Evolutionary conservation across 2,797 vertebrate species (phyloP), one percentile per base, ranked within the genome.

Genomic region (Oceanodroma leucorhoa): DNA sequence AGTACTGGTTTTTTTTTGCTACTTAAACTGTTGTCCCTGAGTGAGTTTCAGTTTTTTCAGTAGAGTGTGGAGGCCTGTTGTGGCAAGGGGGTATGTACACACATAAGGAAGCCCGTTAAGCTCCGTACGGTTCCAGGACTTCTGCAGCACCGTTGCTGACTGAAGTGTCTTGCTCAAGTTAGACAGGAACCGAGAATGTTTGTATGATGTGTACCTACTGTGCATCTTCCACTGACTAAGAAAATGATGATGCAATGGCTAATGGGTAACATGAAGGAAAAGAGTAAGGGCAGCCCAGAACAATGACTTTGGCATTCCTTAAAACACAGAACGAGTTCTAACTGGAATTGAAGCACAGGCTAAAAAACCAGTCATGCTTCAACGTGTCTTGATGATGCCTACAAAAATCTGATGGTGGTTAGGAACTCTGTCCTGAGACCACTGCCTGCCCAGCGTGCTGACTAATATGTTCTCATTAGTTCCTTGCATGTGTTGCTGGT

Each of bases 301-400:
- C 70, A 71, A 71, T 90, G 19, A 90, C 71, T 86, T 72, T 20
- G 78, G 15, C 69, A 61, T 93, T 83, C 57, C 65, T 93, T 85
- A 72, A 93, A 89, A 71, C 57, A 46, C 67, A 62, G 83, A 77
- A 45, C 96, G 84, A 92, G 95, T 94, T 80, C 80, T 67, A 84
- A 93, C 93, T 83, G 77, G 95, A 89, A 90, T 16, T 84, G 78
- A 93, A 85, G 88, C 5, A 10, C 51, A 57, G 64, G 71, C 88
- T 84, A 70, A 84, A 93, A 92, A 67, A 10, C 2, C 48, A 83
- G 73, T 89, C 15, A 8, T 91, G 96, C 89, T 78, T 94, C 80
- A 89, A 21, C 41, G 0, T 65, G 85, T 90, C 90, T 76, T 55
- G 53, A 88, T 94, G 85, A 82, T 89, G 83, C 67, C 66, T 80